Evolutionary conservation across 2,888 invertebrate species (phyloP).

Genomic region (Drosophila subsilvestris): DNA sequence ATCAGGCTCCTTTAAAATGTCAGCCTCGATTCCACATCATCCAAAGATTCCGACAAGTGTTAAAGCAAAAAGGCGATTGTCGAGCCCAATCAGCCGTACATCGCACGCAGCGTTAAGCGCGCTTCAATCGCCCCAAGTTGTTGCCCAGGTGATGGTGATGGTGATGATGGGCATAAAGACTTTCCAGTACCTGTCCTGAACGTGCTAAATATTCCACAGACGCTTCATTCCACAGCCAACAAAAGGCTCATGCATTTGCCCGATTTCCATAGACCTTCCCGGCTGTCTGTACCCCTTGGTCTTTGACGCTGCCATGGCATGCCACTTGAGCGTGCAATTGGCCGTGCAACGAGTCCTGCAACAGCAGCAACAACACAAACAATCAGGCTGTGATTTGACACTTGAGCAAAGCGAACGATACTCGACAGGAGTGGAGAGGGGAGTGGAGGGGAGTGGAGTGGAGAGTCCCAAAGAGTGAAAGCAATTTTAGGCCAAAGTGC

Average conservation of each 20-base stretch:
- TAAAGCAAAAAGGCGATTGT: slow-evolving; percentile 16
- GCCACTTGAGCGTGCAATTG: slow-evolving; percentile 74
- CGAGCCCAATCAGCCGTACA: slow-evolving; percentile 35
- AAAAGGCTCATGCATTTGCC: slow-evolving; percentile 34
- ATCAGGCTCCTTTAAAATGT: background rate
- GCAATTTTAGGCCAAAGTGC: slow-evolving; percentile 51
- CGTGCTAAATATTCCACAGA: slow-evolving; percentile 51
- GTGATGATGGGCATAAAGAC: slow-evolving; percentile 2
- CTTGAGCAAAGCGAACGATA: slow-evolving; percentile 52
- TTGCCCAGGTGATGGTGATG: slow-evolving; percentile 52
- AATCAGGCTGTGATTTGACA: slow-evolving; percentile 66
- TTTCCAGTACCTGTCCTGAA: slow-evolving; percentile 13
- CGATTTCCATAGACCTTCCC: slow-evolving; percentile 45
- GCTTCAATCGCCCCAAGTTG: slow-evolving; percentile 22
- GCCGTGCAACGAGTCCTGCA: slow-evolving; percentile 62
- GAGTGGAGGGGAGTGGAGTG: slow-evolving; percentile 21
- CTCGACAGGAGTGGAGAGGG: slow-evolving; percentile 7
- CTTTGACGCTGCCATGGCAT: slow-evolving; percentile 47
- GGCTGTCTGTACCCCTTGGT: slow-evolving; percentile 22
- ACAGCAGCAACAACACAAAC: slow-evolving; percentile 27
- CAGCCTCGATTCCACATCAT: background rate
- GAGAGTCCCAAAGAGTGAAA: slow-evolving; percentile 41
- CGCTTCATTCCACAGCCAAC: slow-evolving; percentile 24
- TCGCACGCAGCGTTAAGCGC: slow-evolving; percentile 28
- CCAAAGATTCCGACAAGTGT: slow-evolving; percentile 8